A percentile compares a stretch with the other conserved stretches of the same genome.
Conservation (phyloP, 2,113 vertebrate genomes). For the Crotophaga sulcirostris region DNA sequence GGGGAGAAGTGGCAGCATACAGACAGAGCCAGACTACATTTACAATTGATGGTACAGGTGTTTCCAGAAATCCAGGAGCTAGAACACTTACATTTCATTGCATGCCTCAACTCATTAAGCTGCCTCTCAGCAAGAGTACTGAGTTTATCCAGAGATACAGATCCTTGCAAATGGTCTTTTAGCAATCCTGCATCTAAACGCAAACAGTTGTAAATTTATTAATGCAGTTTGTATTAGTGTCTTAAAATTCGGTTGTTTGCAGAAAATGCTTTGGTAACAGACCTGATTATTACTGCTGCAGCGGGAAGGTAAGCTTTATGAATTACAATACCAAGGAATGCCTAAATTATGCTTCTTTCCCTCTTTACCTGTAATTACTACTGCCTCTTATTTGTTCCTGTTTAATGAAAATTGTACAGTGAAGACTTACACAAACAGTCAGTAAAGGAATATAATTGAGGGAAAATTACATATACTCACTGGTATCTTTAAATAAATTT, state of each 20-base stretch:
- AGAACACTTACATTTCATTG: slow-evolving; percentile 84
- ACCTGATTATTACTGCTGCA: background rate
- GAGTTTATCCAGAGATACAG: slow-evolving; percentile 81
- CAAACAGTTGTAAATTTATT: slow-evolving; percentile 18
- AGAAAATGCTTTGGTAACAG: background rate
- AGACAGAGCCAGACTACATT: background rate
- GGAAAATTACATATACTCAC: background rate
- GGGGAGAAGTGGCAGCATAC: background rate
- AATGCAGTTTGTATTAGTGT: background rate
- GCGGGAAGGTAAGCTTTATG: background rate
- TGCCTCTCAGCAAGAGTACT: slow-evolving; percentile 79
- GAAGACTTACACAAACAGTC: background rate
- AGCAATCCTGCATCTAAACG: slow-evolving; percentile 83
- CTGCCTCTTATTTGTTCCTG: background rate
- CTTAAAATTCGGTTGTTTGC: background rate
- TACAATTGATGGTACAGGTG: background rate
- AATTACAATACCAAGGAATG: background rate
- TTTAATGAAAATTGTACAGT: background rate
- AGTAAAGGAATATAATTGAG: background rate
- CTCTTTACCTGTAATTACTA: background rate
- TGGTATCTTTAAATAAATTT: background rate
- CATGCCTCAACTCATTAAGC: slow-evolving; percentile 80
- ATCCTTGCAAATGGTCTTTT: slow-evolving; percentile 83
- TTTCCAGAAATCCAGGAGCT: background rate
- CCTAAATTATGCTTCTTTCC: background rate